These are phyloP conservation scores for Drosophila auraria DNA, from an alignment of 1,140 invertebrate genomes.

Conservation along the genomic window DNA sequence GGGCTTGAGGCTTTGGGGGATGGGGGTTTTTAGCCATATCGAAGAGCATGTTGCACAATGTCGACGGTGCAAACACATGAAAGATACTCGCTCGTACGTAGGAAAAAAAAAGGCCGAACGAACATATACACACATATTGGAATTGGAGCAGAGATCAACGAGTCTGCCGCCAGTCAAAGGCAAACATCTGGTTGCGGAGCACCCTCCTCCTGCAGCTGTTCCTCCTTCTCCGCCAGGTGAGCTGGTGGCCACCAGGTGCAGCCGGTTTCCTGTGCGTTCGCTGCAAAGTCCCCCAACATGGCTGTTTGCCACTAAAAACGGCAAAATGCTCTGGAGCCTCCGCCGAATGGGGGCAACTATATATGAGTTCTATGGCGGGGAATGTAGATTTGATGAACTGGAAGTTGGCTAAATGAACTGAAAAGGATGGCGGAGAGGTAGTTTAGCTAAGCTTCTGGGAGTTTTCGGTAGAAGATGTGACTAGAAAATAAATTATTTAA, in stretches of 20 bases:
- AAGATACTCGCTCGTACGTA: constrained; percentile 17
- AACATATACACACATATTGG: constrained; percentile 40
- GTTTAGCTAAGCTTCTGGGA: not conserved
- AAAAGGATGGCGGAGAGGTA: not conserved
- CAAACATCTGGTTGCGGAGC: constrained; percentile 52
- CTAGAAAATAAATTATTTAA: not conserved
- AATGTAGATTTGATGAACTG: constrained; percentile 29
- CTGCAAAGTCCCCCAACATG: constrained; percentile 27
- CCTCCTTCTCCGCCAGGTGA: not conserved
- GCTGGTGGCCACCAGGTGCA: constrained; percentile 43
- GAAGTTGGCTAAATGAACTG: constrained; percentile 12
- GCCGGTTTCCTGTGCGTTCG: constrained; percentile 66
- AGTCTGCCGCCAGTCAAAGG: constrained; percentile 62
- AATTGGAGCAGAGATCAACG: constrained; percentile 80
- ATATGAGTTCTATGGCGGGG: constrained; percentile 11
- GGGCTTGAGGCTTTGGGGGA: constrained; percentile 6
- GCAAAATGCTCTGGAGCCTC: constrained; percentile 32
- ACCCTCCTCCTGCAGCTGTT: not conserved
- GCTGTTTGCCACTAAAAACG: constrained; percentile 34
- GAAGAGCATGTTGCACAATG: constrained; percentile 73
- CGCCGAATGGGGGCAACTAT: constrained; percentile 15
- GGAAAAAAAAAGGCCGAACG: not conserved
- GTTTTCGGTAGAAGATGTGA: not conserved
- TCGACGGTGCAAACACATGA: constrained; percentile 42
- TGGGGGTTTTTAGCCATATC: constrained; percentile 43